Conservation (phyloP, 2,888 invertebrate genomes). For the Eumerus sabulonum region DNA sequence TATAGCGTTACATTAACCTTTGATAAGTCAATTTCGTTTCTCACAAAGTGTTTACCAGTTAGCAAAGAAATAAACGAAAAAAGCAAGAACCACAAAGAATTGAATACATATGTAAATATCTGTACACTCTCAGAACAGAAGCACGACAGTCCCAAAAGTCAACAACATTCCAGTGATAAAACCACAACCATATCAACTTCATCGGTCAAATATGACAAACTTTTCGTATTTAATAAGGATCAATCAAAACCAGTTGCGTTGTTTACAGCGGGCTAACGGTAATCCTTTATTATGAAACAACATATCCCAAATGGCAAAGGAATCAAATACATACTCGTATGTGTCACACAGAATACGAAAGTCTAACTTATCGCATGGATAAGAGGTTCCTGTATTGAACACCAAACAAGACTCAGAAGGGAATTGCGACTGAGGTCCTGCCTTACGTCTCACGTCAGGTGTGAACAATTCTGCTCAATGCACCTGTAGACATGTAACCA, state of each 20-base stretch:
- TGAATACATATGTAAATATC: too few species aligned
- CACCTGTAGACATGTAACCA: constrained; percentile 57
- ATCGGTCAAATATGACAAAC: constrained; percentile 35
- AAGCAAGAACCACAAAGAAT: too few species aligned
- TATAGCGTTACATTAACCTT: too few species aligned
- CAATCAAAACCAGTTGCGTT: constrained; percentile 60
- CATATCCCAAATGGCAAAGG: constrained; percentile 22
- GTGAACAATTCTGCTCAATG: constrained; percentile 58
- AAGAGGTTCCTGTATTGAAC: constrained; percentile 22
- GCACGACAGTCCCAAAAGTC: too few species aligned
- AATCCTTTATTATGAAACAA: constrained; percentile 55
- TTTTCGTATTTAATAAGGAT: constrained; percentile 39
- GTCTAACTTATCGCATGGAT: constrained; percentile 22
- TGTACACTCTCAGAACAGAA: too few species aligned
- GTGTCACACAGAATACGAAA: constrained; percentile 54
- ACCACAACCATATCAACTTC: constrained; percentile 52
- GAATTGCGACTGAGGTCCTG: constrained; percentile 5
- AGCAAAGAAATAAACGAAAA: too few species aligned
- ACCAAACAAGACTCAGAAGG: constrained; percentile 12
- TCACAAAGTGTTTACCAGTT: too few species aligned
- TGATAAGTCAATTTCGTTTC: too few species aligned
- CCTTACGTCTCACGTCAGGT: constrained; percentile 53
- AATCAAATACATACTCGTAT: constrained; percentile 61
- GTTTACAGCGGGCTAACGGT: constrained; percentile 53
- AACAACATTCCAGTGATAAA: constrained; percentile 25